Conservation (phyloP, 2,888 invertebrate genomes). For the Stictocephala bisonia region DNA sequence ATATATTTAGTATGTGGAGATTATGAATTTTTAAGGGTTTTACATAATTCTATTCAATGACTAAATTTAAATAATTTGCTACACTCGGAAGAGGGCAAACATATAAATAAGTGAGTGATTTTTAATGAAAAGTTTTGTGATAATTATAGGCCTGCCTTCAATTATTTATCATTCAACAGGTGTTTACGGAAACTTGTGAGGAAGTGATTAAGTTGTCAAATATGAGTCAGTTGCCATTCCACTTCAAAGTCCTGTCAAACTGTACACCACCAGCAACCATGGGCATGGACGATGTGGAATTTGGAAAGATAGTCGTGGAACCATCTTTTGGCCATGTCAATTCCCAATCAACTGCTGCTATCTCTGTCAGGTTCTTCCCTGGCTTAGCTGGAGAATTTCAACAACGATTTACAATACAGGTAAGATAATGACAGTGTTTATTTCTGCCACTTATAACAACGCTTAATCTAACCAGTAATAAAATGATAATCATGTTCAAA, state of each 20-base stretch:
- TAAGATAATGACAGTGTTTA: no score
- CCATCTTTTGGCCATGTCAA: not conserved
- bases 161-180: not conserved
- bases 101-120: no score
- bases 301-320: conserved; percentile 9
- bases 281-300: not conserved
- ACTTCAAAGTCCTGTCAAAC: not conserved
- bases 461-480: no score
- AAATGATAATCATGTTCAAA: no score
- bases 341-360: not conserved
- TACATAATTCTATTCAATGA: no score
- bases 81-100: no score
- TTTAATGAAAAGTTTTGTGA: no score
- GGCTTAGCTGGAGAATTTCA: conserved; percentile 30
- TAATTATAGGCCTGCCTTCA: no score
- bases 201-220: conserved; percentile 19
- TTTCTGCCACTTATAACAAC: no score
- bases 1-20: no score
- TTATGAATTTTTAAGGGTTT: no score
- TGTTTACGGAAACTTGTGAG: conserved; percentile 20
- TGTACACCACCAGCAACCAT: not conserved
- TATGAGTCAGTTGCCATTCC: conserved; percentile 11
- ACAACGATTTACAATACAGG: conserved; percentile 29
- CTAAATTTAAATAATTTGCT: no score
- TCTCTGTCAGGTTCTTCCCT: conserved; percentile 32